Conservation (phyloP, 2,888 invertebrate genomes). For the Pseudoips prasinana region DNA sequence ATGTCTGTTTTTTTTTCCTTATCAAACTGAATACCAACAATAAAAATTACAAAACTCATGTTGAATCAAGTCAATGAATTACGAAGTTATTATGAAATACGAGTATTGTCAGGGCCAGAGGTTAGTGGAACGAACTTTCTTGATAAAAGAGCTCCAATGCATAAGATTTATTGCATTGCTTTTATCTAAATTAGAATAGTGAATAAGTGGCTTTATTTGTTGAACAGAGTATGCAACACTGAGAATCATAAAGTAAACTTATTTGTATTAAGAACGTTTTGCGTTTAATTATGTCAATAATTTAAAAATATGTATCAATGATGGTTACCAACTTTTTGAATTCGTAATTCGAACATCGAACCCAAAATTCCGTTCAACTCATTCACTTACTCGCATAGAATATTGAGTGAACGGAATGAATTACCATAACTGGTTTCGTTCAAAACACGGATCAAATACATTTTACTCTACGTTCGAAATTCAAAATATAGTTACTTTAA, state of each 20-base stretch:
- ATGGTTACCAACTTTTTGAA: too few species aligned
- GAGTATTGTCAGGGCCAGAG: constrained; percentile 13
- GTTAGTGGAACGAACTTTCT: constrained; percentile 43
- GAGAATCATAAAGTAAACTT: too few species aligned
- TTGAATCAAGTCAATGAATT: too few species aligned
- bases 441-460: constrained; percentile 7
- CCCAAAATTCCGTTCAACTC: constrained; percentile 24
- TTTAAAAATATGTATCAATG: too few species aligned
- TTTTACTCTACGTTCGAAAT: constrained; percentile 1
- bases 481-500: background rate
- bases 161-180: constrained; percentile 28
- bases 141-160: constrained; percentile 33
- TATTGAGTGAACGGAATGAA: constrained; percentile 32
- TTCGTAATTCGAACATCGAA: constrained; percentile 25
- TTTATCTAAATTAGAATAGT: constrained; percentile 19
- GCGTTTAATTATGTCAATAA: too few species aligned
- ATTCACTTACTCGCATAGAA: constrained; percentile 31
- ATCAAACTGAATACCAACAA: too few species aligned
- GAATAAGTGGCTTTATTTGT: constrained; percentile 3
- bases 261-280: too few species aligned
- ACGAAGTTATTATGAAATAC: too few species aligned
- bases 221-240: too few species aligned
- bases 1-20: too few species aligned
- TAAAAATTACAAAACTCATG: too few species aligned
- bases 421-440: constrained; percentile 33